Evolutionary conservation across 2,113 vertebrate genomes (phyloP).

Genomic region (Phyllostomus hastatus): DNA sequence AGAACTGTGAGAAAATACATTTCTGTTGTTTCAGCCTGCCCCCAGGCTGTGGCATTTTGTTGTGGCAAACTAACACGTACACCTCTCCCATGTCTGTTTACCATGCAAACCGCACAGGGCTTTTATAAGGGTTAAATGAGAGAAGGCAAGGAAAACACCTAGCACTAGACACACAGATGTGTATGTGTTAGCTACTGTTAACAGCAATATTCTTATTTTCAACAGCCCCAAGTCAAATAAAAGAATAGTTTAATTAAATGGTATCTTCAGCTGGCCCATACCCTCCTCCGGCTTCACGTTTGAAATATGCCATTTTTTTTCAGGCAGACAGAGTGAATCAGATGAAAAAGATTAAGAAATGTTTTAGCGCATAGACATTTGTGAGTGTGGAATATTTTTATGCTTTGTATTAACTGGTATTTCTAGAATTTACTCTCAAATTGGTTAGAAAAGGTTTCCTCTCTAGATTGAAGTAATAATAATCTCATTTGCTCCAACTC

Average conservation of each 20-base stretch:
- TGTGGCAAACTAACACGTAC: not conserved
- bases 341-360: slow-evolving; percentile 26
- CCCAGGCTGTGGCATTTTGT: not conserved
- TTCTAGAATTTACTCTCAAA: slow-evolving; percentile 56
- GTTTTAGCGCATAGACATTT: slow-evolving; percentile 13
- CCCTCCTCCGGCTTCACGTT: not conserved
- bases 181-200: not conserved
- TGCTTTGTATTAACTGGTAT: slow-evolving; percentile 56
- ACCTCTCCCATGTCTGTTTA: not conserved
- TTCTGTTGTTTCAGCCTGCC: not conserved
- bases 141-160: not conserved
- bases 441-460: slow-evolving; percentile 57
- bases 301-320: slow-evolving; percentile 36
- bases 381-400: not conserved
- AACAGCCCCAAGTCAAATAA: not conserved
- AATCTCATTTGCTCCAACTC: slow-evolving; percentile 71
- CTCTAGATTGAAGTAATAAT: slow-evolving; percentile 63
- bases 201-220: not conserved
- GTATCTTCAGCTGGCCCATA: not conserved
- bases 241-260: not conserved
- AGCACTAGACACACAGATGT: not conserved
- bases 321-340: not conserved
- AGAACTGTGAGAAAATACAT: not conserved
- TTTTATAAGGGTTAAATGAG: not conserved
- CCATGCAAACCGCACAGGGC: not conserved